A percentile compares a stretch with the other conserved stretches of the same genome.
phyloP scores from a whole-genome alignment of 1,140 invertebrate species.

The Goniozus legneri region DNA sequence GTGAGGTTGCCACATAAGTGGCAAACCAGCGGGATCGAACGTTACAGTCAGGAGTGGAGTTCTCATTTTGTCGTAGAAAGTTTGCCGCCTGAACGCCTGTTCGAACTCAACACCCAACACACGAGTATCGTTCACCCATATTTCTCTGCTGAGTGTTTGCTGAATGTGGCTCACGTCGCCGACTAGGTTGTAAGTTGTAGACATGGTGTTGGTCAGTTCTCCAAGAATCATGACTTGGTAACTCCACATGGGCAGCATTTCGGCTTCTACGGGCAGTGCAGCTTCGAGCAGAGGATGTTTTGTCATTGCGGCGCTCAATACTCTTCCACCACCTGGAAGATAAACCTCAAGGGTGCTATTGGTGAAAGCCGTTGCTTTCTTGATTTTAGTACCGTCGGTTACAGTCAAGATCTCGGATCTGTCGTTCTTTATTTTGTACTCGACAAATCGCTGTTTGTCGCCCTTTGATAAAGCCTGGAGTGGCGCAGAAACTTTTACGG shows the following conservation, averaged over 20 bases:
- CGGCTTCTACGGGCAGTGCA: conserved; percentile 83
- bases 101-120: conserved; percentile 89
- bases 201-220: conserved; percentile 76
- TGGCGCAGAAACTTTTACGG: conserved; percentile 63
- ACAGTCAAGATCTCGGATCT: conserved; percentile 56
- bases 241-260: conserved; percentile 86
- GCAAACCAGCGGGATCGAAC: conserved; percentile 83
- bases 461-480: conserved; percentile 45
- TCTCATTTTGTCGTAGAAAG: conserved; percentile 80
- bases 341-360: conserved; percentile 74
- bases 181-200: conserved; percentile 74
- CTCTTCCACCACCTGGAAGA: conserved; percentile 66
- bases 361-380: conserved; percentile 69
- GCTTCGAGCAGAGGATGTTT: conserved; percentile 84
- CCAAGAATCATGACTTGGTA: conserved; percentile 73
- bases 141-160: conserved; percentile 76
- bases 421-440: conserved; percentile 58
- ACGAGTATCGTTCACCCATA: conserved; percentile 79
- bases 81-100: conserved; percentile 81
- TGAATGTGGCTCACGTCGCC: conserved; percentile 79
- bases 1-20: conserved; percentile 72
- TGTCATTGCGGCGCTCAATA: conserved; percentile 72
- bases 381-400: conserved; percentile 61
- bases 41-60: conserved; percentile 79
- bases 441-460: conserved; percentile 43